Base-by-base conservation (phyloP, 2,797 vertebrate species). In the Pangasius djambal region DNA sequence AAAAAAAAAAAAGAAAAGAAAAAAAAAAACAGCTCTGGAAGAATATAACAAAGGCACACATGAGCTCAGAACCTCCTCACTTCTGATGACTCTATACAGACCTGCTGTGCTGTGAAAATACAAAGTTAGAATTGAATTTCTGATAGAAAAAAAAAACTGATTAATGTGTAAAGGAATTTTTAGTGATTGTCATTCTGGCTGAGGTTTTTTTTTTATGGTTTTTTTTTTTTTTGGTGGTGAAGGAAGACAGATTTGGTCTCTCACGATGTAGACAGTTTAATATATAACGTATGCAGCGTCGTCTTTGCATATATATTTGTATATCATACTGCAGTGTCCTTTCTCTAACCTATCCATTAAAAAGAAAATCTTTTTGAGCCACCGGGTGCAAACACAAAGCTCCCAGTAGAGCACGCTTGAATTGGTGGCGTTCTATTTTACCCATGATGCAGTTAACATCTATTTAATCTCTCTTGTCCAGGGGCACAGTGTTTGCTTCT, bases 391-490 rank as follows among this genome's bases (percentile, higher is more conserved):
- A 65, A 78, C 31, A 61, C 34, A 86, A 55, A 81, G 16, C 55
- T 87, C 70, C 52, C 37, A 48, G 48, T 63, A 78, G 84, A 81
- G 37, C 82, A 85, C 52, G 18, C 63, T 40, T 44, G 37, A 81
- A 86, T 55, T 75, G 67, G 25, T 48, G 77, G 22, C 5, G n/a
- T 82, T 86, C 28, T 31, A 65, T 89, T 81, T 87, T 48, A 82
- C 61, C 79, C 34, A 83, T 83, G 57, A 86, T 86, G 77, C 67
- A 86, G 75, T 63, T 61, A 83, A 86, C 85, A 86, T 88, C 70
- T 77, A 85, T 85, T 88, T 91, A 89, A 89, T 89, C 81, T 88
- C 86, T 87, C 18, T 0, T 31, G 88, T 88, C 90, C 87, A 90
- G 72, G 65, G 31, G 74, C 69, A 5, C 55, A n/a, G 2, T 37